Percentiles rank a stretch among this genome's conserved stretches.
Evolutionary conservation across 2,113 vertebrate genomes (phyloP).

Genomic region (Strigops habroptila): DNA sequence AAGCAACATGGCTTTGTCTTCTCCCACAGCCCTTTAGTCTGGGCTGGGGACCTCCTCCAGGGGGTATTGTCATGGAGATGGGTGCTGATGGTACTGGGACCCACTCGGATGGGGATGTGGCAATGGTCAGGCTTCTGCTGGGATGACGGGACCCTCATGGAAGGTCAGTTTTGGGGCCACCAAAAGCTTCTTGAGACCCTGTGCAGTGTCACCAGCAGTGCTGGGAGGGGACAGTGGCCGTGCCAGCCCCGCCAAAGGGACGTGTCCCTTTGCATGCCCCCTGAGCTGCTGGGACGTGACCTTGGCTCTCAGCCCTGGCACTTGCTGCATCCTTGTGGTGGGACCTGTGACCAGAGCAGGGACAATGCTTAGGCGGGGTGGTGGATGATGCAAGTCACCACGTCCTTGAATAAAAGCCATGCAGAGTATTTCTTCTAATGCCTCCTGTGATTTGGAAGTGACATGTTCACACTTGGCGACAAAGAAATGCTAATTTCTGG

Average conservation of each 20-base stretch:
- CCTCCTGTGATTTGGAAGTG: background rate
- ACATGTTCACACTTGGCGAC: background rate
- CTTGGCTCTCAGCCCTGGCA: background rate
- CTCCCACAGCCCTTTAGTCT: background rate
- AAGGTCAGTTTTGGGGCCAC: background rate
- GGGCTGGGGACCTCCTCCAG: background rate
- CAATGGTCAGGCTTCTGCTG: background rate
- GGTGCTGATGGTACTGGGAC: rapidly evolving
- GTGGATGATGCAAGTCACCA: background rate
- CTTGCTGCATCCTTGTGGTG: background rate
- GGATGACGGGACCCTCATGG: background rate
- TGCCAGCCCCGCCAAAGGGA: rapidly evolving
- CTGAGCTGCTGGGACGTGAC: background rate
- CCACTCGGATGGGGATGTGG: background rate
- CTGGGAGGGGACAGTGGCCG: background rate
- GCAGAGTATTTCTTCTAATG: background rate
- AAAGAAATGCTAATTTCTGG: background rate
- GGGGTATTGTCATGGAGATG: background rate
- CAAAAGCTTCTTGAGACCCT: background rate
- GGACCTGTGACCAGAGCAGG: background rate
- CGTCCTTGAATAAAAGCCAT: background rate
- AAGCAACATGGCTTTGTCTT: rapidly evolving
- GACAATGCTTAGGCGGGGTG: background rate
- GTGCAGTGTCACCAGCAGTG: background rate
- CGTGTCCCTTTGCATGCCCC: background rate